These are phyloP conservation scores for Desoria tigrina DNA, from an alignment of 2,888 invertebrate genomes.

Conservation along the genomic window DNA sequence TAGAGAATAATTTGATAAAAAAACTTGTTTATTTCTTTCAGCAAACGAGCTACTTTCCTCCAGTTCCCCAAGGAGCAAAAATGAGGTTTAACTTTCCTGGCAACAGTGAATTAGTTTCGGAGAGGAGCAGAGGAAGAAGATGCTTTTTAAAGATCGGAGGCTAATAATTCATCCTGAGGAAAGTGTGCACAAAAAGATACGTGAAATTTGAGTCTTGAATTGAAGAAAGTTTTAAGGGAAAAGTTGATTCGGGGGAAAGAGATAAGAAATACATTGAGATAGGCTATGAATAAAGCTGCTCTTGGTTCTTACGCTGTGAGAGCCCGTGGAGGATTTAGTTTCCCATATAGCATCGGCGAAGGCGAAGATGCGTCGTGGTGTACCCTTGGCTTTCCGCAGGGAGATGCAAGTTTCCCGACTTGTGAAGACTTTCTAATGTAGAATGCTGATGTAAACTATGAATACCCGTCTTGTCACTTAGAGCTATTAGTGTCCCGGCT, in stretches of 20 bases:
- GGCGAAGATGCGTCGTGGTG: conserved; percentile 50
- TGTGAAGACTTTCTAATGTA: conserved; percentile 52
- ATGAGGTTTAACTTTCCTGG: conserved; percentile 10
- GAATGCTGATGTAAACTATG: conserved; percentile 48
- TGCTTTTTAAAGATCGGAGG: conserved; percentile 1
- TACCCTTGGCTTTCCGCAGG: conserved; percentile 53
- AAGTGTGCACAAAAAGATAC: conserved; percentile 10
- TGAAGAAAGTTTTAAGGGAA: conserved; percentile 4
- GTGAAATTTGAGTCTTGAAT: neutral
- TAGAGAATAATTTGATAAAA: conserved; percentile 8
- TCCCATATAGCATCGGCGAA: conserved; percentile 52
- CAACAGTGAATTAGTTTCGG: conserved; percentile 29
- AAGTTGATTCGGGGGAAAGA: neutral
- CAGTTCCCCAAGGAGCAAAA: neutral
- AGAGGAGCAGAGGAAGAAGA: conserved; percentile 19
- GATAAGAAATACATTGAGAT: neutral
- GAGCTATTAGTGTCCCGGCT: conserved; percentile 52
- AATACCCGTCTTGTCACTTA: conserved; percentile 51
- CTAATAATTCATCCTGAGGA: conserved; percentile 14
- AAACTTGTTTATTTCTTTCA: neutral
- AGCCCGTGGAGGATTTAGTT: conserved; percentile 52
- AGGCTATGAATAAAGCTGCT: neutral
- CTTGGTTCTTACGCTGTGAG: conserved; percentile 50
- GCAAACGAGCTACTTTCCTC: neutral
- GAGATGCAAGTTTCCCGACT: conserved; percentile 54